phyloP scores from a whole-genome alignment of 2,797 vertebrate species.

The Enteromius radiatus region DNA sequence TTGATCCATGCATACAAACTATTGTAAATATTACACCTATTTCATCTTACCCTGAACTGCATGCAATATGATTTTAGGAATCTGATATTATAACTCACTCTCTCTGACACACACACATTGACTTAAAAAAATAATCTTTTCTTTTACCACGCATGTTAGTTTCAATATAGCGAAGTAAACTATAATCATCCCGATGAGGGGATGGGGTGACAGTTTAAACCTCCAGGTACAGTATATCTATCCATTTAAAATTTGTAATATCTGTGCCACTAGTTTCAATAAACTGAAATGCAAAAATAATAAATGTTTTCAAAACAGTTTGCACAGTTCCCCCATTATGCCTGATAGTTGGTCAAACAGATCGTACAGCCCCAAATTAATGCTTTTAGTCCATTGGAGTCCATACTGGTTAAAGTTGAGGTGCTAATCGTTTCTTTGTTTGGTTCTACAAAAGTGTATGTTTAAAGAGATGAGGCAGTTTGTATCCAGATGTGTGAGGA shows the following conservation, averaged over 20 bases:
- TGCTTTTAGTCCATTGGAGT: not conserved
- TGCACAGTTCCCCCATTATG: not conserved
- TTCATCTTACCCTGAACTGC: too few species aligned
- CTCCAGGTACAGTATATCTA: not conserved
- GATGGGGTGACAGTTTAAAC: not conserved
- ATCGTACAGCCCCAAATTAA: not conserved
- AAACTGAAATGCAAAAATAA: not conserved
- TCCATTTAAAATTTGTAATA: not conserved
- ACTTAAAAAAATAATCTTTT: too few species aligned
- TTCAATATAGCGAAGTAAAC: too few species aligned
- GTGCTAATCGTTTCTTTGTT: not conserved
- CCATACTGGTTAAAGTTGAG: not conserved
- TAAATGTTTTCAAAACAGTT: not conserved
- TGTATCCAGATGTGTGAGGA: conserved; percentile 45
- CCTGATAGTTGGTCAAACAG: not conserved
- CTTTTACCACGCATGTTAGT: too few species aligned
- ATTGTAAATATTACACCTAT: too few species aligned
- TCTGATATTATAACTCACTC: too few species aligned
- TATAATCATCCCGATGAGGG: too few species aligned
- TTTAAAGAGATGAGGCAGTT: not conserved
- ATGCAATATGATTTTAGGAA: too few species aligned
- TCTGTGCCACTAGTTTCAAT: not conserved
- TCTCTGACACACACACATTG: too few species aligned
- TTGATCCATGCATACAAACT: too few species aligned
- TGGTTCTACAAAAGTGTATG: not conserved